Evolutionary conservation across 2,113 vertebrate species (phyloP), one percentile per base, ranked within the genome.

Genomic region (Formicarius rufipectus): DNA sequence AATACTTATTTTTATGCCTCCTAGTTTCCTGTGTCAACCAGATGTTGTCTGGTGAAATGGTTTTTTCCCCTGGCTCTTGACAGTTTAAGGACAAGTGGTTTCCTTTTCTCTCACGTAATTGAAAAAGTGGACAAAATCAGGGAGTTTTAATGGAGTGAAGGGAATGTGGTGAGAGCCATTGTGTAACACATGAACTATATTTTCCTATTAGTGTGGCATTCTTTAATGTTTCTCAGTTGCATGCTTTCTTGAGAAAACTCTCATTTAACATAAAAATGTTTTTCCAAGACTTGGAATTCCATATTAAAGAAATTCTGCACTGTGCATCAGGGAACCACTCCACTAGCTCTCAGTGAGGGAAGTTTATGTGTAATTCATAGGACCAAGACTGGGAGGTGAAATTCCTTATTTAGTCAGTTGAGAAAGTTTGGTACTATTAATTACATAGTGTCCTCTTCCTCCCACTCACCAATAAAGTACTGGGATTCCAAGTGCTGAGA

Each of bases 1-100:
- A 93, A 82, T 85, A 79, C 35, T 87, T 91, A 59, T 49, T 95
- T 93, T 82, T 90, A 67, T 88, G 72, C 40, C 15, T 88, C 23
- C 28, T 58, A 69, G 22, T 93, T 94, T 92, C 63, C 67, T 76
- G 50, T 73, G 44, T 73, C 59, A 93, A 64, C 42, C 63, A 90
- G 90, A 77, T 94, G 40, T 66, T 86, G 55, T 31, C n/a, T 93
- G 82, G n/a, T 90, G 45, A 83, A 80, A 44, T 1, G n/a, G n/a
- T 52, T 74, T 79, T 84, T 83, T 74, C 31, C 71, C 19, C 50
- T 83, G n/a, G 8, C 24, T 79, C 15, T 56, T 76, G 53, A 76
- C 71, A 80, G 59, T 77, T 88, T 67, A 69, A 88, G 59, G 68
- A 74, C 50, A 94, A 85, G 45, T 80, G 66, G 28, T 69, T 94